phyloP scores from a whole-genome alignment of 2,888 invertebrate genomes.

The Sepiola atlantica region DNA sequence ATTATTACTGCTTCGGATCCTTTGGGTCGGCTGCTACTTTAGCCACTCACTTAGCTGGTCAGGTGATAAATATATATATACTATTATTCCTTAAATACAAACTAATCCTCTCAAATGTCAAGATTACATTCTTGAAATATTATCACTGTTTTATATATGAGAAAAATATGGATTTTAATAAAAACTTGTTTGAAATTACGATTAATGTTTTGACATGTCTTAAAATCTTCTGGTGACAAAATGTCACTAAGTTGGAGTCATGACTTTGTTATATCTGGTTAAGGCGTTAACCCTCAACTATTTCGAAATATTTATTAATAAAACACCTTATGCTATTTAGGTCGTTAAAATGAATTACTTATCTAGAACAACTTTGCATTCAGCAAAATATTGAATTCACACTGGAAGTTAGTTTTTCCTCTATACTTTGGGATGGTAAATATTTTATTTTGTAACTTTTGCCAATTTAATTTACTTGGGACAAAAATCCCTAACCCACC shows the following conservation, averaged over 20 bases:
- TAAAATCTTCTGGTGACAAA: not conserved
- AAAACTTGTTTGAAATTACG: not conserved
- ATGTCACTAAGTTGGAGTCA: not conserved
- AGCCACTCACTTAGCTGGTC: not conserved
- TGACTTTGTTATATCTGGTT: not conserved
- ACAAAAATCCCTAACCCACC: not conserved
- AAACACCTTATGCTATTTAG: no score
- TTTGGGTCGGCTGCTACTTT: not conserved
- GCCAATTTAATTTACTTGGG: no score
- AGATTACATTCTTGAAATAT: not conserved
- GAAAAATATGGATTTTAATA: conserved; percentile 23
- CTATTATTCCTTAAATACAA: not conserved
- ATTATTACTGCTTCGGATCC: not conserved
- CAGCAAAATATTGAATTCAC: no score
- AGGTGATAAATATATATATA: not conserved
- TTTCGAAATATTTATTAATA: no score
- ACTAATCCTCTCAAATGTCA: not conserved
- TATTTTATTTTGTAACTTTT: no score
- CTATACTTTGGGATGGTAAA: no score
- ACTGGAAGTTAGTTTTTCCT: no score
- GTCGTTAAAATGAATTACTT: no score
- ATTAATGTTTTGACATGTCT: not conserved
- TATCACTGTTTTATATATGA: conserved; percentile 18
- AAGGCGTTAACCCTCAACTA: no score
- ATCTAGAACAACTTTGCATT: no score